Conservation (phyloP, 2,888 invertebrate species). For the Troides aeacus region DNA sequence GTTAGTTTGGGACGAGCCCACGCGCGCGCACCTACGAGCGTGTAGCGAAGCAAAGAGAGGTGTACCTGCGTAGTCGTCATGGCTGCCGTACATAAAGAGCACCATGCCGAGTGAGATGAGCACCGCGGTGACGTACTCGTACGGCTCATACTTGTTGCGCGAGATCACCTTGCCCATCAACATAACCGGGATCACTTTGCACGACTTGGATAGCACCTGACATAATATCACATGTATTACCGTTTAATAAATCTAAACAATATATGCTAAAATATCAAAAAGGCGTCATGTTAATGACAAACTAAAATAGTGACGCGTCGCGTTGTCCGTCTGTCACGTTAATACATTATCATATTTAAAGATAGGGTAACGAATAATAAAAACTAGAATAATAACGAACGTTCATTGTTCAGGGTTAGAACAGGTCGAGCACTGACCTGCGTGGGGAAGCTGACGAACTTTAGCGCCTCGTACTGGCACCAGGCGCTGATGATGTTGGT, state of each 20-base stretch:
- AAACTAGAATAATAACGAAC: too few species aligned
- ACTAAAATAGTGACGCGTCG: too few species aligned
- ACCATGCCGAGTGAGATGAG: slow-evolving; percentile 96
- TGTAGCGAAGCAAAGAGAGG: background rate
- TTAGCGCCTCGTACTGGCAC: slow-evolving; percentile 99
- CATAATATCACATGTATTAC: too few species aligned
- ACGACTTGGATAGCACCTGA: slow-evolving; percentile 96
- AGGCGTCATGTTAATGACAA: too few species aligned
- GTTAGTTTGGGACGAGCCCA: background rate
- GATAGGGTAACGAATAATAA: too few species aligned
- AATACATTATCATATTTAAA: too few species aligned
- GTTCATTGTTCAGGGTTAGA: background rate
- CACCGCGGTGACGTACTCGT: slow-evolving; percentile 95
- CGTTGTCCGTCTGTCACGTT: too few species aligned
- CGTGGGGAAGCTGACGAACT: slow-evolving; percentile 98
- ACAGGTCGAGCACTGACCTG: slow-evolving; percentile 81
- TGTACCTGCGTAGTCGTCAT: slow-evolving; percentile 80
- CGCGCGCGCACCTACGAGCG: background rate
- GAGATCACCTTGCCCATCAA: slow-evolving; percentile 97
- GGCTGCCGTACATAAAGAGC: slow-evolving; percentile 92
- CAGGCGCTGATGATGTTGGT: slow-evolving; percentile 99
- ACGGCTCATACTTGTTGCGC: slow-evolving; percentile 89
- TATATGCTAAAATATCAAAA: too few species aligned
- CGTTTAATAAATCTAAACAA: too few species aligned
- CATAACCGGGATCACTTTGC: slow-evolving; percentile 99